Percentiles rank a stretch among this genome's conserved stretches.
phyloP scores from a whole-genome alignment of 2,113 vertebrate species.

The Centropristis striata region DNA sequence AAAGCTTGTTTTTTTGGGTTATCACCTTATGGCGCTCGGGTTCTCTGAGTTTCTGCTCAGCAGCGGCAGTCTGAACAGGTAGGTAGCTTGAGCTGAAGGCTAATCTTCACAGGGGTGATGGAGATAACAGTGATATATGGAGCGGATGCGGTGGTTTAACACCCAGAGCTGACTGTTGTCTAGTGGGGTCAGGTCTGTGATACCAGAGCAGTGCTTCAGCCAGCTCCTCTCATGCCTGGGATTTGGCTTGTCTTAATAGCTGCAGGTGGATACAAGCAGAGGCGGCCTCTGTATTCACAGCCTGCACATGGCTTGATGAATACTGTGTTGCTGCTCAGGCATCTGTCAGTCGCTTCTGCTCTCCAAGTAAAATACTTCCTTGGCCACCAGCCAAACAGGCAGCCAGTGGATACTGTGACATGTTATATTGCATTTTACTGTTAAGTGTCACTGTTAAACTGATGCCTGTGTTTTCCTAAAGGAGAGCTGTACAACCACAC shows the following conservation, averaged over 20 bases:
- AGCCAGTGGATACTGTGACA: slow-evolving; percentile 18
- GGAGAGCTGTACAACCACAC: neutral
- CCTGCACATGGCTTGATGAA: slow-evolving; percentile 66
- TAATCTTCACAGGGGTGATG: slow-evolving; percentile 79
- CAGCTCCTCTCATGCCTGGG: slow-evolving; percentile 60
- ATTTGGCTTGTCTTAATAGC: slow-evolving; percentile 67
- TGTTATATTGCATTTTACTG: slow-evolving; percentile 32
- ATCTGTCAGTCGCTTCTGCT: slow-evolving; percentile 71
- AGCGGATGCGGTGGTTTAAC: slow-evolving; percentile 74
- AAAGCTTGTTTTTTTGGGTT: slow-evolving; percentile 32
- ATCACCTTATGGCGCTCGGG: slow-evolving; percentile 24
- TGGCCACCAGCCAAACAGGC: slow-evolving; percentile 50
- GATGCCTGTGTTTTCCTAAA: slow-evolving; percentile 21
- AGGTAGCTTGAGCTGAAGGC: slow-evolving; percentile 58
- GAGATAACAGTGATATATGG: slow-evolving; percentile 84
- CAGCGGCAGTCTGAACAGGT: slow-evolving; percentile 48
- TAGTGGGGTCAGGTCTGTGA: slow-evolving; percentile 70
- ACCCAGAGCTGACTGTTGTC: slow-evolving; percentile 77
- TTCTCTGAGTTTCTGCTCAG: slow-evolving; percentile 42
- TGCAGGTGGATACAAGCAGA: slow-evolving; percentile 58
- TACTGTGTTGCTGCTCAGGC: slow-evolving; percentile 56
- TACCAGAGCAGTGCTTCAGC: slow-evolving; percentile 63
- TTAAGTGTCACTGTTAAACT: slow-evolving; percentile 3
- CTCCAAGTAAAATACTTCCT: slow-evolving; percentile 61
- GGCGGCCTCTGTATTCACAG: slow-evolving; percentile 48